These are phyloP conservation scores for Macroramphosus scolopax DNA, from an alignment of 2,797 vertebrate species.

Conservation along the genomic window DNA sequence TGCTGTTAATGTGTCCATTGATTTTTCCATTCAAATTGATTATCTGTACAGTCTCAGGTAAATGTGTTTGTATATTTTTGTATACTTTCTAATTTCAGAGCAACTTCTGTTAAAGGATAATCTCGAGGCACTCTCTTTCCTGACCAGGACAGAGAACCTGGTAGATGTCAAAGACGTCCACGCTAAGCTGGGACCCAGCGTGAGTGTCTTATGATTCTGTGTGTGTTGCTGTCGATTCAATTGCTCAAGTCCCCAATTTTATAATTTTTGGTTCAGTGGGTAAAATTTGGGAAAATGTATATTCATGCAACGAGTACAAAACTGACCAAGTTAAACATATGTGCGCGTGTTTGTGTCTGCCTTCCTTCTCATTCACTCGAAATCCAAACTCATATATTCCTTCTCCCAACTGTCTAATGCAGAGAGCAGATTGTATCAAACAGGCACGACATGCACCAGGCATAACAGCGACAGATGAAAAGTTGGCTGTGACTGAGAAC, in stretches of 20 bases:
- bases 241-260: no score
- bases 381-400: neutral
- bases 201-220: conserved; percentile 27
- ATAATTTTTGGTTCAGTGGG: no score
- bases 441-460: conserved; percentile 31
- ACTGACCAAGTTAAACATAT: no score
- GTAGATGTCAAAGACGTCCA: conserved; percentile 27
- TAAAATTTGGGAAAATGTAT: no score
- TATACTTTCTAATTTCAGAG: conserved; percentile 50
- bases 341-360: neutral
- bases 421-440: conserved; percentile 59
- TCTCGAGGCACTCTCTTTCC: conserved; percentile 46
- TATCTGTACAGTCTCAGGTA: no score
- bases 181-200: conserved; percentile 47
- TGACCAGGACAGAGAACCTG: rapidly evolving
- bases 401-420: neutral
- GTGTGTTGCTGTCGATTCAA: no score
- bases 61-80: conserved; percentile 1
- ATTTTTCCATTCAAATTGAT: no score
- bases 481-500: conserved; percentile 58
- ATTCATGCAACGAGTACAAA: no score
- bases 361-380: neutral
- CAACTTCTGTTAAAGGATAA: conserved; percentile 34
- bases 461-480: conserved; percentile 13
- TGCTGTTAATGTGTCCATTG: no score